Base-by-base conservation (phyloP, 1,140 invertebrate species). In the Scaptomyza pallida region DNA sequence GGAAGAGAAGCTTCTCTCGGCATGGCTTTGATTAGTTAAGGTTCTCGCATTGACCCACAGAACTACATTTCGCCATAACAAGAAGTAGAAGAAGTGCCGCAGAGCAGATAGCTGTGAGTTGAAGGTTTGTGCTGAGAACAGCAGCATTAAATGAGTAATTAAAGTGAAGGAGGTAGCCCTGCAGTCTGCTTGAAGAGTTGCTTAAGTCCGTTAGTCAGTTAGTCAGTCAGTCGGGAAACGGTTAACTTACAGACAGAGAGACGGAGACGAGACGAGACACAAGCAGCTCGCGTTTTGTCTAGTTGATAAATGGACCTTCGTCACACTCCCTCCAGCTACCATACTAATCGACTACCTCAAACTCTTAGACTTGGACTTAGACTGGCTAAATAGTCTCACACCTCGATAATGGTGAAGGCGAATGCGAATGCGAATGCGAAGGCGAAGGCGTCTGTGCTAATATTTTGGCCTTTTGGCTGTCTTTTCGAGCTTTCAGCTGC, bases 1-100 rank as follows among this genome's bases (percentile, higher is more conserved):
- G 12, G 23, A 35, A n/a, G 3, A 57, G 48, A 4, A 70, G 80
- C 76, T 67, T 68, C 68, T 47, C 63, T 75, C 52, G 45, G 19
- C 26, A 50, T 37, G 40, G 54, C 55, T 85, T 55, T 71, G 73
- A 86, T 86, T 86, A 78, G 82, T 88, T 81, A 73, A 78, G 82
- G 81, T 81, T 60, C 47, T 81, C 82, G 82, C 71, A 81, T 86
- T 86, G 82, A 86, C 82, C 82, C 82, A 86, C 56, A 86, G 82
- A 86, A 88, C 82, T 86, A 86, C 77, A 80, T 86, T 86, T 48
- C 50, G 6, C 44, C 41, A 30, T 9, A 30, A 30, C 26, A 30
- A 30, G 50, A 21, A 9, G 33, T 3, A 37, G 33, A 37, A 35
- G 33, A 35, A 13, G 33, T n/a, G 30, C 19, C 48, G 59, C 35